Conservation (phyloP, 2,888 invertebrate species). For the Lottia gigantea region DNA sequence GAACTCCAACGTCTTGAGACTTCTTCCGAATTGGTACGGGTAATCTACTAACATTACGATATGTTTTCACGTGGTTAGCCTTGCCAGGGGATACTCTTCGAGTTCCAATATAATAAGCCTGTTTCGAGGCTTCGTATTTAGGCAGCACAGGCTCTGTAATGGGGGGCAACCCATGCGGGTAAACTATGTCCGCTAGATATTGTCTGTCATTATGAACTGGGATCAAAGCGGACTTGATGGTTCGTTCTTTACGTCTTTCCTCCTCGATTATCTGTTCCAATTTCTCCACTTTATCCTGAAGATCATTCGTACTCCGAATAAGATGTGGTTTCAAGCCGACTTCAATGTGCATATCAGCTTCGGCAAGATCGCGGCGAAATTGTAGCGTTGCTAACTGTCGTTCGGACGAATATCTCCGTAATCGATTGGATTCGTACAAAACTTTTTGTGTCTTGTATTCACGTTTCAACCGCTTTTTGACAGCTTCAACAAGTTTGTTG, state of each 20-base stretch:
- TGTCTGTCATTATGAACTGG: constrained; percentile 48
- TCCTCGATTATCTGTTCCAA: constrained; percentile 47
- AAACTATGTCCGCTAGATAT: constrained; percentile 38
- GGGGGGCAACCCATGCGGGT: constrained; percentile 16
- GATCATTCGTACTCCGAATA: constrained; percentile 52
- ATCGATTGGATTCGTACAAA: constrained; percentile 48
- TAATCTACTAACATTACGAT: background rate
- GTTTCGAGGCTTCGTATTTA: background rate
- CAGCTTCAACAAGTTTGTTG: constrained; percentile 35
- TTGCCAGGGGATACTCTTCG: background rate
- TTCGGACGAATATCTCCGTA: constrained; percentile 49
- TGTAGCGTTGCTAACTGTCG: constrained; percentile 44
- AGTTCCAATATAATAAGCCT: background rate
- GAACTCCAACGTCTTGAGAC: background rate
- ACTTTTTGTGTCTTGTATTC: constrained; percentile 41
- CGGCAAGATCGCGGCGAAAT: constrained; percentile 43
- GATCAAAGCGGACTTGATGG: constrained; percentile 49
- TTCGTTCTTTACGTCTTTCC: constrained; percentile 47
- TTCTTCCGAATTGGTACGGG: background rate
- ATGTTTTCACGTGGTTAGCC: background rate
- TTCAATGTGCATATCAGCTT: constrained; percentile 50
- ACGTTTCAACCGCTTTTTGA: constrained; percentile 31
- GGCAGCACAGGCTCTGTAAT: background rate
- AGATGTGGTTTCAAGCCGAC: constrained; percentile 48
- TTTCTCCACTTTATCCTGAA: constrained; percentile 55